phyloP scores from a whole-genome alignment of 2,113 vertebrate species.

The Phalacrocorax pelagicus region DNA sequence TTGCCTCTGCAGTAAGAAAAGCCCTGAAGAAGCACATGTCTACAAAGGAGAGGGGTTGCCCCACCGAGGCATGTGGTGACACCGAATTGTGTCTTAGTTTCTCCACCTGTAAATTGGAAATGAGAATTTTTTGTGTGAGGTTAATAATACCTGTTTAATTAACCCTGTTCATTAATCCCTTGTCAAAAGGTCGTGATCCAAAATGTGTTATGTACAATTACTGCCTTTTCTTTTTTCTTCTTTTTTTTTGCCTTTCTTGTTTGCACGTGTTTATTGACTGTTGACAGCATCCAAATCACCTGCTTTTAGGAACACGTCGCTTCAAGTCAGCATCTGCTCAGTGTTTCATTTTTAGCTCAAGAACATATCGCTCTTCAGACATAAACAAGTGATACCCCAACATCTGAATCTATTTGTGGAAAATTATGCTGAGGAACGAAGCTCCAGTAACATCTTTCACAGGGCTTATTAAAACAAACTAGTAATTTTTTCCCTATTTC shows the following conservation, averaged over 20 bases:
- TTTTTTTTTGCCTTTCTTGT: not conserved
- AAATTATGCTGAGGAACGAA: not conserved
- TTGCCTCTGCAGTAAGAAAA: not conserved
- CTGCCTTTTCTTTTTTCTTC: not conserved
- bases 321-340: conserved; percentile 54
- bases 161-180: not conserved
- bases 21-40: not conserved
- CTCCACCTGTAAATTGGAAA: not conserved
- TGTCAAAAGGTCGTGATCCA: not conserved
- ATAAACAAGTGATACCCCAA: conserved; percentile 21
- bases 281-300: not conserved
- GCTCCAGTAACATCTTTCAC: not conserved
- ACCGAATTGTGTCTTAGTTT: not conserved
- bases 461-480: not conserved
- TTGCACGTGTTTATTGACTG: not conserved
- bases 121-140: not conserved
- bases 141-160: not conserved
- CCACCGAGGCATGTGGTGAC: not conserved
- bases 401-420: conserved; percentile 21
- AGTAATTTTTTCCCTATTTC: not conserved
- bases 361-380: conserved; percentile 35
- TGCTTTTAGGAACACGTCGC: not conserved
- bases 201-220: not conserved
- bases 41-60: too few relatives aligned
- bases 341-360: conserved; percentile 58